Conservation (phyloP, 2,888 invertebrate species). For the Conomelus anceps region DNA sequence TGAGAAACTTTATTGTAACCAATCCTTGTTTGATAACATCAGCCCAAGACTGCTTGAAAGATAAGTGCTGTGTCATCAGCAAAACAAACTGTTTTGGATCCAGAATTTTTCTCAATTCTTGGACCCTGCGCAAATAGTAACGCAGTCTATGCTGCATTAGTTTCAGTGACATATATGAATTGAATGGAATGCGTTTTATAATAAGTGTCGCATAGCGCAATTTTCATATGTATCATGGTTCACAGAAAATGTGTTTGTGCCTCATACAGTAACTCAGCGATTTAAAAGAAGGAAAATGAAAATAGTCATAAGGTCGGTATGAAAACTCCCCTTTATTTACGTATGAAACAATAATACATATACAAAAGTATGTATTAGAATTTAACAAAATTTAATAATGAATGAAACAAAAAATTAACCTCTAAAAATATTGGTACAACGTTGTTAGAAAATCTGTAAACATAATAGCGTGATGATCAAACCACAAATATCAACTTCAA, state of each 20-base stretch:
- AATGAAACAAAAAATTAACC: not conserved
- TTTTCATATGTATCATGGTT: not conserved
- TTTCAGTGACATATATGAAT: no score
- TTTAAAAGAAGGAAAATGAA: not conserved
- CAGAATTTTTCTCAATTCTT: no score
- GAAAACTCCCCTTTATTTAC: not conserved
- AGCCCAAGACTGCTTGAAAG: no score
- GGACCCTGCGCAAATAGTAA: no score
- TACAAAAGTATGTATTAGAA: not conserved
- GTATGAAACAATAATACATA: not conserved
- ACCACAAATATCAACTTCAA: not conserved
- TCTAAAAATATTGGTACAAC: not conserved
- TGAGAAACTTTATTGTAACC: no score
- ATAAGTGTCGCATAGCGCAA: no score
- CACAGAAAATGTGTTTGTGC: not conserved
- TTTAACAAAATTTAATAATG: not conserved
- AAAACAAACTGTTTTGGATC: no score
- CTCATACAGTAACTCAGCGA: not conserved
- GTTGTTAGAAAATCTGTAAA: not conserved
- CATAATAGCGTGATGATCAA: not conserved
- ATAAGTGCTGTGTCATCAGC: no score
- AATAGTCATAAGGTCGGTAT: not conserved
- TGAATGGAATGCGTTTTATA: no score
- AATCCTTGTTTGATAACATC: no score
- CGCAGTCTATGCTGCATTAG: no score